Conservation (phyloP, 37 sponge, comb jelly and placozoan genomes). For the Agelas oroides region DNA sequence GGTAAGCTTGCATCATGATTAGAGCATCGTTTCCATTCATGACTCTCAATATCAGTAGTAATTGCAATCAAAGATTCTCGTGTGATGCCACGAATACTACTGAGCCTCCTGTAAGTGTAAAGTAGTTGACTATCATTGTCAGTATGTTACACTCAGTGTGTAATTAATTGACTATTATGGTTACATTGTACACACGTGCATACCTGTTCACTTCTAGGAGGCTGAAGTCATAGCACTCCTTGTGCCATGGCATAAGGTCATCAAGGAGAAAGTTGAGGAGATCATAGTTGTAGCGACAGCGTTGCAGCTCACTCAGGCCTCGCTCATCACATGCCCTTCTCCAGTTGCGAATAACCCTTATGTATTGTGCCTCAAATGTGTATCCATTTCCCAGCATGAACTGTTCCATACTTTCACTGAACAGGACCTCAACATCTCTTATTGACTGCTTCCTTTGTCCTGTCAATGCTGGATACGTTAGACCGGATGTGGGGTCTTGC, state of each 20-base stretch:
- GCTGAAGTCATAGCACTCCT: conserved; percentile 7
- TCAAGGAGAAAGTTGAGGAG: conserved; percentile 30
- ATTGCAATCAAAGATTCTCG: conserved; percentile 34
- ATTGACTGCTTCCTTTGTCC: conserved; percentile 43
- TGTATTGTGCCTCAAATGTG: conserved; percentile 24
- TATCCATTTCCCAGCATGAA: conserved; percentile 4
- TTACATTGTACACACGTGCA: too few species aligned
- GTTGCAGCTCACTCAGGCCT: conserved; percentile 1
- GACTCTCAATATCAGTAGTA: conserved; percentile 20
- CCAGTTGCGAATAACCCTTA: conserved; percentile 12
- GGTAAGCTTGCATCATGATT: background rate
- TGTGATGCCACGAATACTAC: conserved; percentile 23
- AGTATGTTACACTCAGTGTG: too few species aligned
- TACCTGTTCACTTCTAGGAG: conserved; percentile 34
- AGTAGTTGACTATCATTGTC: too few species aligned
- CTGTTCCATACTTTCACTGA: background rate
- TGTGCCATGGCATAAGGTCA: conserved; percentile 49
- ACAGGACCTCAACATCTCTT: conserved; percentile 17
- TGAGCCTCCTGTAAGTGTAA: conserved; percentile 2
- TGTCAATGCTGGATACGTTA: conserved; percentile 35
- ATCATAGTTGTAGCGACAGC: conserved; percentile 19
- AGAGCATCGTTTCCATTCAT: background rate
- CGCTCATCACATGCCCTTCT: conserved; percentile 58
- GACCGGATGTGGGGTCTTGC: conserved; percentile 1
- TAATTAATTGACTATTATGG: too few species aligned